Evolutionary conservation across 2,113 vertebrate genomes (phyloP), one percentile per base, ranked within the genome.

Genomic region (Columbina picui): DNA sequence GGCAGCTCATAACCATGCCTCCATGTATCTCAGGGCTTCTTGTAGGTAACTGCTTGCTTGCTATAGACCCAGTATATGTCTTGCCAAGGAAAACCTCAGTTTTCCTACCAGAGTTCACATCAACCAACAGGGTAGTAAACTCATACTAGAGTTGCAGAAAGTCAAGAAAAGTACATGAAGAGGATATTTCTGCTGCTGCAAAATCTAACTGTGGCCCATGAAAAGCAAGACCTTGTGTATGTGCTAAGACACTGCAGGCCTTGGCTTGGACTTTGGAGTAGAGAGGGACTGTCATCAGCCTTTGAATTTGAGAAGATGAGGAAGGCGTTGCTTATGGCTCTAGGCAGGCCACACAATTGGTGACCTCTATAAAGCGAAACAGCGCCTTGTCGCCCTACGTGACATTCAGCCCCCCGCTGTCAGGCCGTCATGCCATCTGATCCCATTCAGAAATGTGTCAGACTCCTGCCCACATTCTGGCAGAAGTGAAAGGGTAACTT

Each of bases 401-500:
- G 85, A 79, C 93, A 78, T 30, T 41, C 41, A 96, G 69, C 52
- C 78, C 82, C 41, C 47, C 0, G 2, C 60, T 11, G 5, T 78
- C 50, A 89, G 87, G 84, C 87, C 47, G 17, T 14, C 3, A 0
- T 10, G 74, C 80, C 78, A 75, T 67, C 41, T 4, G 78, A 96
- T 92, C 65, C 88, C 79, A 34, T 67, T 75, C 78, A 87, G 65
- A 95, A 81, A 93, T 34, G 61, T 55, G 74, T 59, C 85, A 86
- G 65, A 78, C 88, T 75, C 41, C 85, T 67, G 70, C 75, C 88
- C 78, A 50, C 70, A 17, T 90, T 91, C 88, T 82, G 61, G 88
- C 84, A 82, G 41, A 55, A 93, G 60, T 47, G 63, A 94, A 95
- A 90, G 74, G 90, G 65, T 93, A 91, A 78, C 74, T 71, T 50